Evolutionary conservation across 2,888 invertebrate genomes (phyloP), one percentile per base, ranked within the genome.

Genomic region (Tortrix viridana): DNA sequence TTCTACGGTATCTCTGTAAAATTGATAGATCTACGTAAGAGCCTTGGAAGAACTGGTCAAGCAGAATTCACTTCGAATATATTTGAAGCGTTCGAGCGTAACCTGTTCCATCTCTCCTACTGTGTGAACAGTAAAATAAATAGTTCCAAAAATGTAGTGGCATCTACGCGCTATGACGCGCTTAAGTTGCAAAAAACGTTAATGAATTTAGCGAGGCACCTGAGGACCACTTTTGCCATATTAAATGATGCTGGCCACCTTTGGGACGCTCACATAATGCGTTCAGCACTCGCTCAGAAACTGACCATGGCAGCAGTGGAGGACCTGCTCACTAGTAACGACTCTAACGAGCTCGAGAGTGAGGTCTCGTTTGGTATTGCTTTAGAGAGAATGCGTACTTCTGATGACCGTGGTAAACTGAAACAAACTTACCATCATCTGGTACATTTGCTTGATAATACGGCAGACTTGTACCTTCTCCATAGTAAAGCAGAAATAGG

Each of bases 221-320:
- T 90, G n/a, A 80, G 78, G 47, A 79, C 84, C 65, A 88, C 85
- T 0, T 86, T 79, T 66, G 67, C 64, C 26, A 71, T 88, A 61
- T 73, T 91, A 60, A 76, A 85, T 54, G 79, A 87, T 49, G 83
- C 87, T 1, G 81, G 82, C 20, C 85, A 86, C 74, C 76, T 90
- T 18, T 89, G 85, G 82, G 86, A 88, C 67, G 74, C 80, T 61
- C 90, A 89, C 69, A 84, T 88, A 67, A 59, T 84, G 56, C 85
- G 90, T 12, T 74, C 81, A 22, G 85, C 81, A 57, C 75, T 84
- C 16, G 85, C 81, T 19, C 87, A 86, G 70, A 87, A 84, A 65
- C 69, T 90, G 32, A 86, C 85, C 3, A 78, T 86, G 53, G 79
- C 85, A 14, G 82, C 84, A 37, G 84, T 90, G 4, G 91, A 90